Conservation (phyloP, 2,888 invertebrate species). For the Catonia carolina region DNA sequence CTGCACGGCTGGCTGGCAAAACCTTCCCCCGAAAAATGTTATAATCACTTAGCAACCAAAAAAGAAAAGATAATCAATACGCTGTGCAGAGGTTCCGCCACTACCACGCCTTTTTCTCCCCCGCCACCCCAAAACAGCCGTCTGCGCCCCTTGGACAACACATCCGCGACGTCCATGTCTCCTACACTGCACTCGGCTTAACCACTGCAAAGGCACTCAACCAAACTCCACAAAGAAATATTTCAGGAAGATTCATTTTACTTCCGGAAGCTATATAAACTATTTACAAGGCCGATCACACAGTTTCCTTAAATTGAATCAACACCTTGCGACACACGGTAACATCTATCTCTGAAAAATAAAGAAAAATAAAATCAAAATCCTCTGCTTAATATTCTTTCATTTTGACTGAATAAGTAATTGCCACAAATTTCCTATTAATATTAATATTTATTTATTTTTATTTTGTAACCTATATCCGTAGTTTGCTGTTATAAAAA, state of each 20-base stretch:
- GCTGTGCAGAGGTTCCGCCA: constrained; percentile 11
- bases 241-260: neutral
- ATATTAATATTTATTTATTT: too few relatives aligned
- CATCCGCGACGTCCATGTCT: constrained; percentile 6
- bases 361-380: too few relatives aligned
- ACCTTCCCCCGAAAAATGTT: constrained; percentile 28
- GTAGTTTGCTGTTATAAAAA: too few relatives aligned
- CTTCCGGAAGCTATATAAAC: neutral
- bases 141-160: constrained; percentile 10
- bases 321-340: too few relatives aligned
- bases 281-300: neutral
- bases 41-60: constrained; percentile 36
- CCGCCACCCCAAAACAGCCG: constrained; percentile 7
- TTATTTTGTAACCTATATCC: too few relatives aligned
- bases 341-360: too few relatives aligned
- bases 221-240: neutral
- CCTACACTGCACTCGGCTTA: neutral
- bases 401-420: too few relatives aligned
- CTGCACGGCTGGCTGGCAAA: constrained; percentile 1
- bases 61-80: constrained; percentile 35
- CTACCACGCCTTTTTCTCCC: constrained; percentile 24
- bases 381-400: too few relatives aligned
- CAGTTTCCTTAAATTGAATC: too few relatives aligned
- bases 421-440: too few relatives aligned
- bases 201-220: too few relatives aligned